A percentile compares a stretch with the other conserved stretches of the same genome.
phyloP scores from a whole-genome alignment of 2,888 invertebrate species.

The Harpalus rufipes region DNA sequence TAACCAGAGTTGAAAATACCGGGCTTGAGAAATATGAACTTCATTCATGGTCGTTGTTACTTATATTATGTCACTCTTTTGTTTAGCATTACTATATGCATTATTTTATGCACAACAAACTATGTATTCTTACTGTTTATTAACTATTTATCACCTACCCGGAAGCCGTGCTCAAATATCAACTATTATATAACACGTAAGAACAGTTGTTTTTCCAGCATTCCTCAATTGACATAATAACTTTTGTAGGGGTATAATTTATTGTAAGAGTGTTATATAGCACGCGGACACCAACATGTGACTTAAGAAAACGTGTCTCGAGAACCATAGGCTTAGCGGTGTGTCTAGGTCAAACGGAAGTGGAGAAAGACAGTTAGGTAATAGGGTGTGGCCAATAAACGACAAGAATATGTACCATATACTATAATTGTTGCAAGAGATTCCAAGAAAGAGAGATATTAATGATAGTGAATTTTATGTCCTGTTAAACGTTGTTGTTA shows the following conservation, averaged over 20 bases:
- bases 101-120: no score
- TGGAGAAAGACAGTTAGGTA: constrained; percentile 10
- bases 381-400: constrained; percentile 3
- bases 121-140: background rate
- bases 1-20: no score
- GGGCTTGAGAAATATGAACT: no score
- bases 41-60: no score
- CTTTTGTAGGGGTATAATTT: constrained; percentile 16
- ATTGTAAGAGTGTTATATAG: constrained; percentile 1
- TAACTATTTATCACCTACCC: constrained; percentile 1
- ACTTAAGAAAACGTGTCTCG: constrained; percentile 20
- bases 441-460: background rate
- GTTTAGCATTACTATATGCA: no score
- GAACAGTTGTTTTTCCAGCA: constrained; percentile 3
- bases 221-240: background rate
- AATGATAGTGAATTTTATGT: no score
- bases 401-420: background rate
- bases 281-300: constrained; percentile 26
- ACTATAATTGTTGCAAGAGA: background rate
- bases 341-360: constrained; percentile 31
- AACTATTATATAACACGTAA: background rate
- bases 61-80: no score
- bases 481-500: no score
- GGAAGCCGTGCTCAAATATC: background rate
- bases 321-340: background rate